Conservation (phyloP, 2,113 vertebrate genomes). For the Phycodurus eques region DNA sequence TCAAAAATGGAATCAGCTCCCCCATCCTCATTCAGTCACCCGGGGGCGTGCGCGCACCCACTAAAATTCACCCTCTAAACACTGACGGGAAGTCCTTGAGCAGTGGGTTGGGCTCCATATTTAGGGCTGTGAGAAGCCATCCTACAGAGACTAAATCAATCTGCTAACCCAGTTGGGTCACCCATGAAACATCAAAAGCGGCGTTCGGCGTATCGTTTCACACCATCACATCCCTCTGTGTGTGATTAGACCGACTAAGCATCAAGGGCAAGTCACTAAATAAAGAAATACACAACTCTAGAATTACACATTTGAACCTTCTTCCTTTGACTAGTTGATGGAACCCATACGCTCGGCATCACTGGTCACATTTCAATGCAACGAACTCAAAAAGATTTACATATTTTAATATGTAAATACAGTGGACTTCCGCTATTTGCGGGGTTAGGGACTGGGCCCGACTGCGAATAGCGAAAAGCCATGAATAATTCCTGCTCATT, state of each 20-base stretch:
- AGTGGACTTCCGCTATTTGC: no score
- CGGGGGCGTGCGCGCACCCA: constrained; percentile 10
- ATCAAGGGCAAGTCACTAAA: constrained; percentile 41
- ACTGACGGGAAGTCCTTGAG: constrained; percentile 60
- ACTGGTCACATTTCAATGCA: neutral
- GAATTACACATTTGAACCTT: constrained; percentile 35
- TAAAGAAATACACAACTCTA: constrained; percentile 51
- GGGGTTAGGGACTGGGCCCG: no score
- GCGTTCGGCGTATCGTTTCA: constrained; percentile 52
- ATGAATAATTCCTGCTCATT: no score
- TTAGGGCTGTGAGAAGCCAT: constrained; percentile 48
- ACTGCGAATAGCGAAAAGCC: no score
- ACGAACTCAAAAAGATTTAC: neutral
- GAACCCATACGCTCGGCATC: neutral
- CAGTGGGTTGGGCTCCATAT: constrained; percentile 53
- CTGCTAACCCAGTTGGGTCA: constrained; percentile 39
- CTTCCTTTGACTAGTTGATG: constrained; percentile 1
- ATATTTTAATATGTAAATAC: no score
- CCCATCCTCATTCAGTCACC: constrained; percentile 27
- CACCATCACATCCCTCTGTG: constrained; percentile 9
- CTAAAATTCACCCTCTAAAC: constrained; percentile 47
- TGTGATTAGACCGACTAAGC: constrained; percentile 34
- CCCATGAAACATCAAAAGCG: constrained; percentile 51
- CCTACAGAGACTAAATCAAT: constrained; percentile 50
- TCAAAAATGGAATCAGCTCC: constrained; percentile 48